A percentile compares a stretch with the other conserved stretches of the same genome.
Conservation (phyloP, 2,888 invertebrate species). For the Andrena fulva region DNA sequence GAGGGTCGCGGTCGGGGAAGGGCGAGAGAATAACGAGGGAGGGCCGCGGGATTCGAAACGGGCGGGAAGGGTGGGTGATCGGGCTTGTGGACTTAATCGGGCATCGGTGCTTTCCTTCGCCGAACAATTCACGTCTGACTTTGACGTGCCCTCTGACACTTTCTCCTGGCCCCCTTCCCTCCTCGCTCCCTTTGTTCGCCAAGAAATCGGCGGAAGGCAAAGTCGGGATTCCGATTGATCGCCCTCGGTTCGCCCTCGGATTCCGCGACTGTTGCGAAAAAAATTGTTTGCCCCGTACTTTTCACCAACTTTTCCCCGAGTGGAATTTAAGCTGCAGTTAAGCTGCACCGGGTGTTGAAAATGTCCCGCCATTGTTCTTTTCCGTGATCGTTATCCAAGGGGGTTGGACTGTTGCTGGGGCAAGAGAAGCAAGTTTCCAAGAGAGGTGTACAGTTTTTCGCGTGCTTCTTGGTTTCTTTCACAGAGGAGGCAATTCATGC, state of each 20-base stretch:
- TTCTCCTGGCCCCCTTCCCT: conserved; percentile 39
- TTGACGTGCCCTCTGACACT: conserved; percentile 60
- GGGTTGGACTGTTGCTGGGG: not conserved
- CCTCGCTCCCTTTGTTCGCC: conserved; percentile 44
- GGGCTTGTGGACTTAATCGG: conserved; percentile 57
- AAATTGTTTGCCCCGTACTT: conserved; percentile 5
- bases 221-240: conserved; percentile 39
- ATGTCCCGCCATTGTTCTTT: not conserved
- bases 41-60: conserved; percentile 30
- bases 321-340: not conserved
- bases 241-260: conserved; percentile 22
- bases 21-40: conserved; percentile 1
- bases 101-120: conserved; percentile 56
- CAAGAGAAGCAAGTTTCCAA: conserved; percentile 19
- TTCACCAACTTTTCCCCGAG: not conserved
- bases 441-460: conserved; percentile 2
- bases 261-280: not conserved
- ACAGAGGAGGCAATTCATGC: conserved; percentile 19
- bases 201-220: conserved; percentile 40
- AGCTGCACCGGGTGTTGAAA: not conserved
- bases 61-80: conserved; percentile 53
- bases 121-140: conserved; percentile 64
- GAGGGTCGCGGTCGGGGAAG: not conserved
- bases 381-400: not conserved
- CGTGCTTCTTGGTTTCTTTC: conserved; percentile 24